Percentiles rank a stretch among this genome's conserved stretches.
Evolutionary conservation across 1,140 invertebrate species (phyloP).

Genomic region (Holcopasites calliopsidis): DNA sequence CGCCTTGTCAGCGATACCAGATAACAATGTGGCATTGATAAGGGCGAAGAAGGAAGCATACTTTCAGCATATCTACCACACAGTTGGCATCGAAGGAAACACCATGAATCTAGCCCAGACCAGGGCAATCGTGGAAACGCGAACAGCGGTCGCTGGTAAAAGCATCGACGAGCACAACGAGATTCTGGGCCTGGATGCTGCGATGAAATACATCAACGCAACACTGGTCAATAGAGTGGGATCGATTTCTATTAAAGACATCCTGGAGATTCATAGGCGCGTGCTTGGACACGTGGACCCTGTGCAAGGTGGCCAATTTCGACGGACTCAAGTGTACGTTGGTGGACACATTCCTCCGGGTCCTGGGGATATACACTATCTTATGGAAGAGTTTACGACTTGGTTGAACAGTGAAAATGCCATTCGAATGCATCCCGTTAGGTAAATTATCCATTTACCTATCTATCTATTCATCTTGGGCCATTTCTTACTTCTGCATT

Average conservation of each 20-base stretch:
- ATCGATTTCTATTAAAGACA: slow-evolving; percentile 86
- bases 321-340: slow-evolving; percentile 93
- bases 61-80: slow-evolving; percentile 98
- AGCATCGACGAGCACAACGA: slow-evolving; percentile 98
- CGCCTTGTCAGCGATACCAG: slow-evolving; percentile 89
- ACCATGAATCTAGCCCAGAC: slow-evolving; percentile 97
- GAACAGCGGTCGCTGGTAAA: slow-evolving; percentile 95
- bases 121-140: slow-evolving; percentile 94
- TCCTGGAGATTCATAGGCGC: slow-evolving; percentile 94
- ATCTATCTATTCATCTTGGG: background rate
- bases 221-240: slow-evolving; percentile 86
- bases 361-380: slow-evolving; percentile 87
- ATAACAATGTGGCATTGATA: slow-evolving; percentile 88
- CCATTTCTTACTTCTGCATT: background rate
- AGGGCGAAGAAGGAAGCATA: slow-evolving; percentile 96
- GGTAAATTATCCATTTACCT: slow-evolving; percentile 78
- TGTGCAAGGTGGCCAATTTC: slow-evolving; percentile 90
- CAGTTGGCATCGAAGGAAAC: slow-evolving; percentile 98
- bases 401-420: slow-evolving; percentile 96
- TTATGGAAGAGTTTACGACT: slow-evolving; percentile 93
- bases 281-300: slow-evolving; percentile 97
- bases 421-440: slow-evolving; percentile 91
- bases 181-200: slow-evolving; percentile 95
- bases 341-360: slow-evolving; percentile 94
- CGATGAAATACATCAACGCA: slow-evolving; percentile 97